phyloP scores from a whole-genome alignment of 1,140 invertebrate genomes.

The Archivesica marissinica region DNA sequence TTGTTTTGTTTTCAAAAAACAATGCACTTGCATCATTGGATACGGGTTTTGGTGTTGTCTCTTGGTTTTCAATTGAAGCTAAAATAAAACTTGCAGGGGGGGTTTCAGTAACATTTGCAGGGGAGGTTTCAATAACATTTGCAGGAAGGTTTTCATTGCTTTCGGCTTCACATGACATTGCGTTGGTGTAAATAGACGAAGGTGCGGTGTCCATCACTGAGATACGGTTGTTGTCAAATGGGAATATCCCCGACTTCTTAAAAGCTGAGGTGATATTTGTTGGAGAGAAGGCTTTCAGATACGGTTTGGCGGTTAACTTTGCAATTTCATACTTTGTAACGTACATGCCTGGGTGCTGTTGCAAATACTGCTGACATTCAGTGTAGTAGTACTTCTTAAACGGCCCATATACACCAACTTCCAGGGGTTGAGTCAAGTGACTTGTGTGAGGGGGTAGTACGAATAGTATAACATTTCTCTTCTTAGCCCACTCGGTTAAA shows the following conservation, averaged over 20 bases:
- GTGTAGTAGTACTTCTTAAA: slow-evolving; percentile 63
- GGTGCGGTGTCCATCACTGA: too few species aligned
- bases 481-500: slow-evolving; percentile 59
- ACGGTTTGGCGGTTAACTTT: slow-evolving; percentile 34
- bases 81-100: too few species aligned
- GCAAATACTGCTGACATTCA: slow-evolving; percentile 39
- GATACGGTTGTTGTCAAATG: too few species aligned
- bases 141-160: too few species aligned
- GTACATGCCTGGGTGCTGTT: slow-evolving; percentile 7
- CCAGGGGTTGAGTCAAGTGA: slow-evolving; percentile 33
- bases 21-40: too few species aligned
- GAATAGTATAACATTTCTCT: slow-evolving; percentile 68
- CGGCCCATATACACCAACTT: slow-evolving; percentile 62
- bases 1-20: too few species aligned
- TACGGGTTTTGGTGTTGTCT: too few species aligned
- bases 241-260: slow-evolving; percentile 58
- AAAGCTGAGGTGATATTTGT: slow-evolving; percentile 58
- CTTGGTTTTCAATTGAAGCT: too few species aligned
- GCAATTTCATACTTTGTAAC: slow-evolving; percentile 54
- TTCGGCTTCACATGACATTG: too few species aligned
- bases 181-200: too few species aligned
- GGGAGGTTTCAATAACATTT: too few species aligned
- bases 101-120: too few species aligned
- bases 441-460: slow-evolving; percentile 68
- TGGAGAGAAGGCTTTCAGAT: slow-evolving; percentile 34